These are phyloP conservation scores for Stratiolaelaps scimitus DNA, from an alignment of 1,140 invertebrate genomes.

Conservation along the genomic window DNA sequence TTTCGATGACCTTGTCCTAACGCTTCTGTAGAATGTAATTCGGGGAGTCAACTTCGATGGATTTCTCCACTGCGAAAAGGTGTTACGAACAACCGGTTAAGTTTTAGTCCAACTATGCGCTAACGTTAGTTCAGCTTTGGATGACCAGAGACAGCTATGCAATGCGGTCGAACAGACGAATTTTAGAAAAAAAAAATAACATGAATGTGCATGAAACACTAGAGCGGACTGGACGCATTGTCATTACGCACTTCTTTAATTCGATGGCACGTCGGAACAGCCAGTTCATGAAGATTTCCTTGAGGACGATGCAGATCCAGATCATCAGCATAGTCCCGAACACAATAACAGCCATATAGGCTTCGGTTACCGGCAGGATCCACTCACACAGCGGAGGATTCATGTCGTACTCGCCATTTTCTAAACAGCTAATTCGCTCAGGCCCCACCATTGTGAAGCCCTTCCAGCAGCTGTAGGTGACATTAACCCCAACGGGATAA, in stretches of 20 bases:
- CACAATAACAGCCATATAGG: not conserved
- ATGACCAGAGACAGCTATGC: too few relatives aligned
- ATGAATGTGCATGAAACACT: too few relatives aligned
- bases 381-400: slow-evolving; percentile 13
- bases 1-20: too few relatives aligned
- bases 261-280: slow-evolving; percentile 24
- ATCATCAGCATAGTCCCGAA: slow-evolving; percentile 21
- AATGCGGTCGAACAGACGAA: too few relatives aligned
- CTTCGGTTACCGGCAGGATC: slow-evolving; percentile 19
- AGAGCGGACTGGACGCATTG: too few relatives aligned
- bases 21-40: too few relatives aligned
- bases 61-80: too few relatives aligned
- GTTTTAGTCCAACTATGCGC: too few relatives aligned
- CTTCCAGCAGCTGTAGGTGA: slow-evolving; percentile 23
- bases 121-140: too few relatives aligned
- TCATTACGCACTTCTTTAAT: slow-evolving; percentile 8
- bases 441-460: slow-evolving; percentile 25
- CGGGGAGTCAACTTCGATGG: too few relatives aligned
- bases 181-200: too few relatives aligned
- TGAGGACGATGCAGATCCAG: slow-evolving; percentile 26
- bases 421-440: slow-evolving; percentile 9
- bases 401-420: slow-evolving; percentile 25
- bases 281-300: slow-evolving; percentile 27
- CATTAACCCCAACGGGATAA: slow-evolving; percentile 19
- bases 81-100: too few relatives aligned